phyloP scores from a whole-genome alignment of 2,113 vertebrate genomes.

The Eolophus roseicapilla region DNA sequence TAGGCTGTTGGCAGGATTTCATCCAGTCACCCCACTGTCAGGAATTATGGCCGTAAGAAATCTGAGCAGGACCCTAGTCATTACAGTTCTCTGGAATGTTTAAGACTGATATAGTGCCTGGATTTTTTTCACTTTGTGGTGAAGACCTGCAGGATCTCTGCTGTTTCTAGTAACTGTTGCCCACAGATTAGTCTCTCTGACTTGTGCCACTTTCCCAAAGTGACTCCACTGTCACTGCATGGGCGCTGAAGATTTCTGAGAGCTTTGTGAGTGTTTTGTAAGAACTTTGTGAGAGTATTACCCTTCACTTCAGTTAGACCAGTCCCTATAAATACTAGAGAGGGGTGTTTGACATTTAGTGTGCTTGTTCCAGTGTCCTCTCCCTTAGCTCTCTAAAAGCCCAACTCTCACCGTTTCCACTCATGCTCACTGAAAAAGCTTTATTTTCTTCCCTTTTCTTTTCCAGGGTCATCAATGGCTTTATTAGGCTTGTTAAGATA shows the following conservation, averaged over 20 bases:
- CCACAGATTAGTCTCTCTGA: not conserved
- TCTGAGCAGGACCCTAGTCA: not conserved
- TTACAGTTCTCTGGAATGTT: not conserved
- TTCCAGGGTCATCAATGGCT: not conserved
- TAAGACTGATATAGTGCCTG: not conserved
- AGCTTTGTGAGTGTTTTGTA: not conserved
- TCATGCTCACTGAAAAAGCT: not conserved
- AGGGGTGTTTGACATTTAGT: not conserved
- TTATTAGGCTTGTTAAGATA: not conserved
- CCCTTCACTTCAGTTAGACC: not conserved
- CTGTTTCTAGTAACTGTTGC: not conserved
- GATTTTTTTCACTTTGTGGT: not conserved
- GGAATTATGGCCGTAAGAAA: not conserved
- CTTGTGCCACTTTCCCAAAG: not conserved
- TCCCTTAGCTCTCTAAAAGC: not conserved
- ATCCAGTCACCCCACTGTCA: not conserved
- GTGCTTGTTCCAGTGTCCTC: not conserved
- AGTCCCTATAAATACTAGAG: not conserved
- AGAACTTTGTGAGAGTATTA: not conserved
- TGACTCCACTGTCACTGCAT: not conserved
- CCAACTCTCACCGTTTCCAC: not conserved
- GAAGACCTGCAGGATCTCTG: not conserved
- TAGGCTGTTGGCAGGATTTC: not conserved
- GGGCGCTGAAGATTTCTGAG: not conserved
- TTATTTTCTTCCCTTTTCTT: not conserved